These are phyloP conservation scores for Nannobrachium achirus DNA, from an alignment of 2,113 vertebrate species.

Conservation along the genomic window DNA sequence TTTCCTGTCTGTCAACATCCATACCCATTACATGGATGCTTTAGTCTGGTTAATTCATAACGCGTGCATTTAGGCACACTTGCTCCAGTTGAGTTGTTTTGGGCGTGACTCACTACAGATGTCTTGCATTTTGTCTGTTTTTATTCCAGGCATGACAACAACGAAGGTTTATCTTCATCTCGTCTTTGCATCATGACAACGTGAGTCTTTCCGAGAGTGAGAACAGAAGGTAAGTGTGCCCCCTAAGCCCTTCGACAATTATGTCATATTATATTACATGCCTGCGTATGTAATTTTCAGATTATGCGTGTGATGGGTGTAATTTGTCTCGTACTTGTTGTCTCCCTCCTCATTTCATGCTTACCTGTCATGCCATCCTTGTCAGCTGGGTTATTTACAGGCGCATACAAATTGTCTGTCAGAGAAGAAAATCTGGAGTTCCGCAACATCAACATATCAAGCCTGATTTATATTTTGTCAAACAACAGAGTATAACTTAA, in stretches of 20 bases:
- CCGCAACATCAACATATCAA: too few relatives aligned
- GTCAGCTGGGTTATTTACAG: slow-evolving; percentile 28
- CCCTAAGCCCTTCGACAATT: slow-evolving; percentile 47
- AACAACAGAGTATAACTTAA: too few relatives aligned
- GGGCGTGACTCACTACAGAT: slow-evolving; percentile 31
- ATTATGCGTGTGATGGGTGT: slow-evolving; percentile 56
- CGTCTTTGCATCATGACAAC: slow-evolving; percentile 8
- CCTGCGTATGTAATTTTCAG: slow-evolving; percentile 44
- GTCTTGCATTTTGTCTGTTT: slow-evolving; percentile 37
- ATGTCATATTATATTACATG: slow-evolving; percentile 51
- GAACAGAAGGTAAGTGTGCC: slow-evolving; percentile 41
- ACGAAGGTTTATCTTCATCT: slow-evolving; percentile 12
- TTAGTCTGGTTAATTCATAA: slow-evolving; percentile 22
- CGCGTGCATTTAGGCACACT: slow-evolving; percentile 20
- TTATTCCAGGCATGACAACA: slow-evolving; percentile 19
- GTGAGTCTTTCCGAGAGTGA: slow-evolving; percentile 23
- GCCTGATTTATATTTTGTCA: too few relatives aligned
- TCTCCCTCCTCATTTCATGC: slow-evolving; percentile 2
- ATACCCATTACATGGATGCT: background rate
- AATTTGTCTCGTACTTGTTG: slow-evolving; percentile 41
- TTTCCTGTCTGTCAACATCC: background rate
- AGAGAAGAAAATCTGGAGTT: slow-evolving; percentile 9
- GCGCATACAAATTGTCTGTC: slow-evolving; percentile 13
- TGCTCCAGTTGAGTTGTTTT: slow-evolving; percentile 17
- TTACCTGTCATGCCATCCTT: slow-evolving; percentile 29